These are phyloP conservation scores for Philopedon plagiatum DNA, from an alignment of 2,888 invertebrate genomes.

Conservation along the genomic window DNA sequence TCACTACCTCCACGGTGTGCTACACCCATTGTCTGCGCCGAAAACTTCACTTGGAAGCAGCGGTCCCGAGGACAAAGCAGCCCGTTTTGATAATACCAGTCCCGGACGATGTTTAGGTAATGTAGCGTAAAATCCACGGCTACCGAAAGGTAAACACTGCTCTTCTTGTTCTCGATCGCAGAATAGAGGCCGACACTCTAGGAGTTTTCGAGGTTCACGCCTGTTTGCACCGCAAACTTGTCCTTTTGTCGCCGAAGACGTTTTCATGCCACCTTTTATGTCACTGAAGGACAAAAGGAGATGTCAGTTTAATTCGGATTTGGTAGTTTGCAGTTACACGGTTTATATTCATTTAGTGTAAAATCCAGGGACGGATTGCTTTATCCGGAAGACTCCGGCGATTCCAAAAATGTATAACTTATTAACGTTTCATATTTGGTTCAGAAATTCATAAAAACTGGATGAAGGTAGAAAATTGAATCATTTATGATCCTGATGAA, in stretches of 20 bases:
- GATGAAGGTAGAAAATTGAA: no score
- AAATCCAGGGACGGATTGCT: no score
- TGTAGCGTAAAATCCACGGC: conserved; percentile 49
- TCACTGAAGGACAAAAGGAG: conserved; percentile 14
- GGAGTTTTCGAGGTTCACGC: conserved; percentile 27
- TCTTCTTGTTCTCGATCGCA: conserved; percentile 18
- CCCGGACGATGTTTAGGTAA: conserved; percentile 41
- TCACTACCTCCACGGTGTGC: no score
- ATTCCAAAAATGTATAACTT: no score
- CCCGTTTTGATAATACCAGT: conserved; percentile 14
- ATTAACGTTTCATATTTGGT: no score
- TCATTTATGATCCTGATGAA: no score
- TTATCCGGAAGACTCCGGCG: no score
- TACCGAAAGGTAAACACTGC: conserved; percentile 45
- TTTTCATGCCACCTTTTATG: conserved; percentile 15
- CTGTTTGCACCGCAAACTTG: conserved; percentile 33
- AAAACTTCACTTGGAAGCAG: neutral
- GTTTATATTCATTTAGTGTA: no score
- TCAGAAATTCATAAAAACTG: no score
- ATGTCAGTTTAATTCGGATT: conserved; percentile 4
- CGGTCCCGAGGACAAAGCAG: conserved; percentile 20
- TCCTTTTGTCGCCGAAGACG: conserved; percentile 18
- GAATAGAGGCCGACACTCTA: conserved; percentile 17
- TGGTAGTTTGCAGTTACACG: neutral
- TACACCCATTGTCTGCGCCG: neutral